Base-by-base conservation (phyloP, 2,113 vertebrate species). In the Orthonyx spaldingii region DNA sequence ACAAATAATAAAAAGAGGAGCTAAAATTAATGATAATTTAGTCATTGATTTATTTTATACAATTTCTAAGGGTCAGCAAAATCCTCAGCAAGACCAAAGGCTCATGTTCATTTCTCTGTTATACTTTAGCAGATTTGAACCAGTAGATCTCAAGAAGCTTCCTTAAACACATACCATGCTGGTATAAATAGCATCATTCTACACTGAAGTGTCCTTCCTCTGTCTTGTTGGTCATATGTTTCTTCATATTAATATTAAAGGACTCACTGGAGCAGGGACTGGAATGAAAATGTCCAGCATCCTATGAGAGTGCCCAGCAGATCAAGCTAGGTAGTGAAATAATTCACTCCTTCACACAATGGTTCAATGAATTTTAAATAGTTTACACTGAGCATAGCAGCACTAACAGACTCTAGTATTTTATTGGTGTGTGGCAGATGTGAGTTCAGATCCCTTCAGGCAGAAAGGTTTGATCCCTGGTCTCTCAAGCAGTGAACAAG, bases 311-410 rank as follows among this genome's bases (percentile, higher is more conserved):
- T n/a, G 10, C 11, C 59, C 72, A 81, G 64, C 22, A 90, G 83
- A 75, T 52, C 79, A 66, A 59, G 60, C 30, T 33, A 41, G 55
- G 64, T 42, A 70, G 64, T 87, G 76, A 94, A 93, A 92, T 89
- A 90, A 78, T 75, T 95, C 52, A 32, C 39, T 84, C 41, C 52
- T 89, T 89, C 89, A 75, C 44, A 78, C 33, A 64, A 78, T 56
- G 76, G 52, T 84, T 93, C 95, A 87, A 84, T 95, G 94, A 92
- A 89, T 96, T 92, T 93, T 93, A 92, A 96, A 66, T n/a, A 91
- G 80, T 66, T 81, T 92, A 47, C 4, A 7, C 27, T 30, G 13
- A 84, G 52, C 56, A 56, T 22, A 75, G 80, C 64, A 92, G 59
- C 52, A 78, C 56, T 81, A 86, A 77, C 71, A 79, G 77, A 44